These are phyloP conservation scores for Todiramphus chloris DNA, from an alignment of 2,113 vertebrate species.

Conservation along the genomic window DNA sequence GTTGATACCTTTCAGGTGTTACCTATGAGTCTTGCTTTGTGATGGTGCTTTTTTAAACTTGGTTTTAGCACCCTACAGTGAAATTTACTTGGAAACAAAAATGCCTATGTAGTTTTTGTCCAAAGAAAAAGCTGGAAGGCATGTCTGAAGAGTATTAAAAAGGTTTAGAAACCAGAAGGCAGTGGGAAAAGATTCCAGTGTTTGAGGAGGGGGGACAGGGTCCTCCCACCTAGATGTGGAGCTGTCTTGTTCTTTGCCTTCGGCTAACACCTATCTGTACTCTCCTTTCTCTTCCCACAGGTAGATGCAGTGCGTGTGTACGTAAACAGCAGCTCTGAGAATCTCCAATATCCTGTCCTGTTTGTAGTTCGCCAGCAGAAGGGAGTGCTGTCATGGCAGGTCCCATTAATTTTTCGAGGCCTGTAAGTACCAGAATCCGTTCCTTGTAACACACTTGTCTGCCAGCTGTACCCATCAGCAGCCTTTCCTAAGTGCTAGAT, in stretches of 20 bases:
- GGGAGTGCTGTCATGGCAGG: slow-evolving; percentile 81
- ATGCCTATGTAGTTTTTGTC: neutral
- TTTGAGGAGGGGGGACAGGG: neutral
- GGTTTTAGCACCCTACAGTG: neutral
- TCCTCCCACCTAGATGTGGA: neutral
- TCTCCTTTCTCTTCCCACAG: slow-evolving; percentile 27
- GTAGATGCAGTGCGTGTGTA: slow-evolving; percentile 78
- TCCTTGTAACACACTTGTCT: neutral
- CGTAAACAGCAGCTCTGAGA: slow-evolving; percentile 75
- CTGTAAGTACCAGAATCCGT: slow-evolving; percentile 72
- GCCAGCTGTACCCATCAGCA: neutral
- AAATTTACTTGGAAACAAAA: neutral
- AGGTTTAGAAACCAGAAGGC: neutral
- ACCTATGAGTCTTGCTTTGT: neutral
- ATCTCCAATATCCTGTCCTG: slow-evolving; percentile 76
- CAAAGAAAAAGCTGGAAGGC: neutral
- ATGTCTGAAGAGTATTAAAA: neutral
- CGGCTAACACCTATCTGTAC: neutral
- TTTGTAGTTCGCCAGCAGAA: slow-evolving; percentile 85
- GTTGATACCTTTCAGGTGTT: neutral
- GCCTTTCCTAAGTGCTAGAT: neutral
- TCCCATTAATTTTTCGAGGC: slow-evolving; percentile 81
- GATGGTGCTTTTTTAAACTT: neutral
- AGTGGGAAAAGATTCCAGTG: neutral
- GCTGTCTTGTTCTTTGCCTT: neutral